A percentile compares a stretch with the other conserved stretches of the same genome.
These are phyloP conservation scores for Molorchus minor DNA, from an alignment of 2,888 invertebrate species.

Conservation along the genomic window DNA sequence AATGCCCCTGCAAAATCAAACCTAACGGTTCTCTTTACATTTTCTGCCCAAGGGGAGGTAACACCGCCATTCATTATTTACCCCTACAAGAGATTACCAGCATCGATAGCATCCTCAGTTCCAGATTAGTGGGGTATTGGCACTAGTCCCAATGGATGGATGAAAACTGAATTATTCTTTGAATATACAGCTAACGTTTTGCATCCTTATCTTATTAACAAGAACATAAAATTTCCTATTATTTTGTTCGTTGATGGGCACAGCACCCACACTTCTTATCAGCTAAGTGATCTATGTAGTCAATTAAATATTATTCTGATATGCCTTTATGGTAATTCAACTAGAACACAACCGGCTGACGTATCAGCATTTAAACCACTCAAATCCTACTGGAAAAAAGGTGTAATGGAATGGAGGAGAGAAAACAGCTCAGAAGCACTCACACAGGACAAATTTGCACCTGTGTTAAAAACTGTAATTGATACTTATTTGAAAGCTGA, in stretches of 20 bases:
- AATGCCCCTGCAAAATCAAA: neutral
- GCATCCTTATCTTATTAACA: neutral
- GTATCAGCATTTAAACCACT: neutral
- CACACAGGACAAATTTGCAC: constrained; percentile 27
- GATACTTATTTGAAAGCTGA: constrained; percentile 23
- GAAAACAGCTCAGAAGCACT: constrained; percentile 26
- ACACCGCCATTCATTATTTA: neutral
- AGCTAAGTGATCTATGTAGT: constrained; percentile 3
- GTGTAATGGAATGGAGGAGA: neutral
- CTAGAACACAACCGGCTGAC: too few species aligned
- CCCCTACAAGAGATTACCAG: constrained; percentile 8
- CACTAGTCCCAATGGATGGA: constrained; percentile 32
- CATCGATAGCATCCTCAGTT: neutral
- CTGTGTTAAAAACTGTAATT: constrained; percentile 23
- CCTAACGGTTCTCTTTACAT: neutral
- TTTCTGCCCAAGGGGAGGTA: neutral
- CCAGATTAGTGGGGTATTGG: constrained; percentile 23
- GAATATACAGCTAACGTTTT: constrained; percentile 23
- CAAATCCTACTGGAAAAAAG: neutral
- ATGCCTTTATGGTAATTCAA: neutral
- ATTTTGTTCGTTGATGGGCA: constrained; percentile 10
- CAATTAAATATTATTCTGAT: constrained; percentile 1
- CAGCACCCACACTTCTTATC: neutral
- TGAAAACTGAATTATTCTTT: constrained; percentile 29
- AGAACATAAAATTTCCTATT: neutral